Percentiles rank a stretch among this genome's conserved stretches.
Conservation (phyloP, 2,113 vertebrate species). For the Mormyrus lacerda region DNA sequence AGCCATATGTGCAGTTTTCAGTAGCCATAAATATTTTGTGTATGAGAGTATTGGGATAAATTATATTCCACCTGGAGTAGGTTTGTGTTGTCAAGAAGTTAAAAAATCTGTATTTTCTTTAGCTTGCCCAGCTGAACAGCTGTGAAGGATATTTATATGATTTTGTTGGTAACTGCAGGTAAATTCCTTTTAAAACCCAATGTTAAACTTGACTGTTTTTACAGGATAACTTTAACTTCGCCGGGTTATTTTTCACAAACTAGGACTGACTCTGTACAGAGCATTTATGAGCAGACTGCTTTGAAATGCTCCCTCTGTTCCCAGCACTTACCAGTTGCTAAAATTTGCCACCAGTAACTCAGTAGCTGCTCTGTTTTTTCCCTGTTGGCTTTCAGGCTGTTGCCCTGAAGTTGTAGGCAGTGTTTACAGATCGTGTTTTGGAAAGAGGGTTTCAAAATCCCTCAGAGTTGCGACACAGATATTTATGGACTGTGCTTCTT, state of each 20-base stretch:
- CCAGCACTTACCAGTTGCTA: not conserved
- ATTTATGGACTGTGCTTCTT: not conserved
- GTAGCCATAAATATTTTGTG: not conserved
- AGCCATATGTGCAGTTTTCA: not conserved
- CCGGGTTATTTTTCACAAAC: not conserved
- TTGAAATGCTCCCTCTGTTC: not conserved
- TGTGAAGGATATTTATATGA: not conserved
- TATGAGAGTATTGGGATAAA: not conserved
- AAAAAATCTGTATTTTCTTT: not conserved
- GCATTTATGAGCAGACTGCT: not conserved
- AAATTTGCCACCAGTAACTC: slow-evolving; percentile 3
- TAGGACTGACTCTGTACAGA: not conserved
- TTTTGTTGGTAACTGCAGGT: not conserved
- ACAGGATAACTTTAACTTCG: not conserved
- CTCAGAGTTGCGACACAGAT: not conserved
- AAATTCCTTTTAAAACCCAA: not conserved
- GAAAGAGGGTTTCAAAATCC: not conserved
- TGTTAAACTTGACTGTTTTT: not conserved
- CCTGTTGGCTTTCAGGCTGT: not conserved
- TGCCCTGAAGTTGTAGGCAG: not conserved
- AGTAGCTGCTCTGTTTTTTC: not conserved
- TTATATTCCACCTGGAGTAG: not conserved
- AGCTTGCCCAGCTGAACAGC: not conserved
- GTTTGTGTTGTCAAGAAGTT: not conserved
- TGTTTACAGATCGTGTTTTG: not conserved